Conservation (phyloP, 2,797 vertebrate genomes). For the Crotalus adamanteus region DNA sequence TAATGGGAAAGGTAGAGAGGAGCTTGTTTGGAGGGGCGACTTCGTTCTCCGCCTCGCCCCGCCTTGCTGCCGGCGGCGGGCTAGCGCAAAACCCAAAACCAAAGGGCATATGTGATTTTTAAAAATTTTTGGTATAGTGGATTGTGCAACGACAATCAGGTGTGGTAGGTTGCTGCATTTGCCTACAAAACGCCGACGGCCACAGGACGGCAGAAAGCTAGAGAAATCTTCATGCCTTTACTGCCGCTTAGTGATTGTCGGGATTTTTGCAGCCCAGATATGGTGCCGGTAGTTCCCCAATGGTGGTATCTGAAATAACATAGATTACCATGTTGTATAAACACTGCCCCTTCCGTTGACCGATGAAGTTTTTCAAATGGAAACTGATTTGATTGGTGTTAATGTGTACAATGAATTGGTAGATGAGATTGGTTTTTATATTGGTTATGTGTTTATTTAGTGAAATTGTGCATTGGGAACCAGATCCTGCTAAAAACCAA, state of each 20-base stretch:
- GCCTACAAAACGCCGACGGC: background rate
- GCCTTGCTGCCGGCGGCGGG: background rate
- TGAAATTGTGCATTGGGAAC: background rate
- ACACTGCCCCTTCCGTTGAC: background rate
- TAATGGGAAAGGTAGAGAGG: background rate
- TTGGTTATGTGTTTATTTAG: background rate
- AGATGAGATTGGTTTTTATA: background rate
- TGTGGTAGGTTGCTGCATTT: background rate
- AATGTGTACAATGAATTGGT: background rate
- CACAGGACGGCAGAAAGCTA: background rate
- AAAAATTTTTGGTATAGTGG: background rate
- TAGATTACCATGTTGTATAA: background rate
- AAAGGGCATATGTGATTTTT: background rate
- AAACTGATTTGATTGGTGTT: background rate
- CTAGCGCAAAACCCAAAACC: too few species aligned
- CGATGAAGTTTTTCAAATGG: background rate
- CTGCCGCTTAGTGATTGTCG: background rate
- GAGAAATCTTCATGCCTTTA: background rate
- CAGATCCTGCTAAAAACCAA: background rate
- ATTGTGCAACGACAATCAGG: background rate
- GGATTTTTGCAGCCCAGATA: background rate
- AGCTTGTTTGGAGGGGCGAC: background rate
- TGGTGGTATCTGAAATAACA: background rate
- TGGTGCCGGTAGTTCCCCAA: background rate
- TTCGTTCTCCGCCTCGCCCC: background rate